phyloP scores from a whole-genome alignment of 1,140 invertebrate species.

The Drosophila santomea region DNA sequence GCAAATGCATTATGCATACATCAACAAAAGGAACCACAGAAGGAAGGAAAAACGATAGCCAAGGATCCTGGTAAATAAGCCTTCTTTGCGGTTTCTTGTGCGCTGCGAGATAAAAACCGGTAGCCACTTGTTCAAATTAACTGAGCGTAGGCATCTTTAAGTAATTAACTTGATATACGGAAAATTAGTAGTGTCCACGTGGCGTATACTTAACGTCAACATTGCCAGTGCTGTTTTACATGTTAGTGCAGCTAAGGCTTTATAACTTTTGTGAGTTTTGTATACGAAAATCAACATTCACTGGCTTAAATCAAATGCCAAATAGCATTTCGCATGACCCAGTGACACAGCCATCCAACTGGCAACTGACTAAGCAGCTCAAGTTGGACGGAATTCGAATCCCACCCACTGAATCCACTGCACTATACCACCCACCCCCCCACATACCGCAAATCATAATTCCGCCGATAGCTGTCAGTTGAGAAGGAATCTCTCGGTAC shows the following conservation, averaged over 20 bases:
- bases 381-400: constrained; percentile 17
- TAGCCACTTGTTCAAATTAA: neutral
- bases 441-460: constrained; percentile 28
- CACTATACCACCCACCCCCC: constrained; percentile 10
- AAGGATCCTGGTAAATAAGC: constrained; percentile 26
- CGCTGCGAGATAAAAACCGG: neutral
- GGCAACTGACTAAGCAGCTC: constrained; percentile 24
- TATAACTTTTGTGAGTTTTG: no score
- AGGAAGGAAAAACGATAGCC: neutral
- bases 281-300: neutral
- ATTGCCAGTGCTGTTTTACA: neutral
- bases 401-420: constrained; percentile 20
- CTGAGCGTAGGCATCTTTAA: neutral
- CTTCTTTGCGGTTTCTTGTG: constrained; percentile 7
- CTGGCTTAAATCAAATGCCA: constrained; percentile 1
- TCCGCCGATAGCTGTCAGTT: constrained; percentile 40
- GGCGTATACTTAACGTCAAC: constrained; percentile 17
- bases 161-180: neutral
- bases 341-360: constrained; percentile 49
- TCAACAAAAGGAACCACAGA: constrained; percentile 36
- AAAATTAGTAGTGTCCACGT: neutral
- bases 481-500: constrained; percentile 22
- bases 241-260: neutral
- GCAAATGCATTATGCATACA: constrained; percentile 29
- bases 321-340: constrained; percentile 32